phyloP scores from a whole-genome alignment of 1,140 invertebrate genomes.

The Venustaconcha ellipsiformis region DNA sequence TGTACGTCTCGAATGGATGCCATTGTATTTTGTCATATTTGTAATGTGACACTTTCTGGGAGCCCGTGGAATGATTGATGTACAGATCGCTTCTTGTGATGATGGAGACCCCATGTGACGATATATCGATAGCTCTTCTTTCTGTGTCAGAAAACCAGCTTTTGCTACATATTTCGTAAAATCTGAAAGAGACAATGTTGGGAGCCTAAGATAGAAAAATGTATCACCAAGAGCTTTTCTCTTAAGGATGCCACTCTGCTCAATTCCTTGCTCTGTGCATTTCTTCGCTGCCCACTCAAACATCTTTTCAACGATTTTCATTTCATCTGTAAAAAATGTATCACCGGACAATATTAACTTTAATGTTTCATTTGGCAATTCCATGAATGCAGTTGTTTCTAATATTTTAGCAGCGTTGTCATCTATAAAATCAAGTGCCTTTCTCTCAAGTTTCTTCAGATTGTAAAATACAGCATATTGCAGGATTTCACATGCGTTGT shows the following conservation, averaged over 20 bases:
- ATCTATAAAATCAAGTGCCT: background rate
- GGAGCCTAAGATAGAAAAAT: conserved; percentile 1
- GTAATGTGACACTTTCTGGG: too few relatives aligned
- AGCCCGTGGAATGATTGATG: too few relatives aligned
- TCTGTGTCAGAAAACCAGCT: background rate
- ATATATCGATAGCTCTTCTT: too few relatives aligned
- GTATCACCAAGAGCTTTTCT: background rate
- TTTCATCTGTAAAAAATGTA: conserved; percentile 6
- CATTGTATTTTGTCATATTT: accelerated
- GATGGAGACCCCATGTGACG: too few relatives aligned
- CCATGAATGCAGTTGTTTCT: background rate
- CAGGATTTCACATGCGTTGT: conserved; percentile 4
- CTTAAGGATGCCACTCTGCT: background rate
- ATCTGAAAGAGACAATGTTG: background rate
- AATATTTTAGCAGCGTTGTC: background rate
- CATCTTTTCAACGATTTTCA: background rate
- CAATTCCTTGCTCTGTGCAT: background rate
- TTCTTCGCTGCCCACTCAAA: conserved; percentile 1
- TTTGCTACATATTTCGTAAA: background rate
- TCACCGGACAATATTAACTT: conserved; percentile 4
- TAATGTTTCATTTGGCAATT: background rate
- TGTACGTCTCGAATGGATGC: too few relatives aligned
- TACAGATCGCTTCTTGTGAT: too few relatives aligned
- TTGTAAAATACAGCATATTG: background rate
- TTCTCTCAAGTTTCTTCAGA: background rate